phyloP scores from a whole-genome alignment of 1,140 invertebrate genomes.

The Drosophila sproati region DNA sequence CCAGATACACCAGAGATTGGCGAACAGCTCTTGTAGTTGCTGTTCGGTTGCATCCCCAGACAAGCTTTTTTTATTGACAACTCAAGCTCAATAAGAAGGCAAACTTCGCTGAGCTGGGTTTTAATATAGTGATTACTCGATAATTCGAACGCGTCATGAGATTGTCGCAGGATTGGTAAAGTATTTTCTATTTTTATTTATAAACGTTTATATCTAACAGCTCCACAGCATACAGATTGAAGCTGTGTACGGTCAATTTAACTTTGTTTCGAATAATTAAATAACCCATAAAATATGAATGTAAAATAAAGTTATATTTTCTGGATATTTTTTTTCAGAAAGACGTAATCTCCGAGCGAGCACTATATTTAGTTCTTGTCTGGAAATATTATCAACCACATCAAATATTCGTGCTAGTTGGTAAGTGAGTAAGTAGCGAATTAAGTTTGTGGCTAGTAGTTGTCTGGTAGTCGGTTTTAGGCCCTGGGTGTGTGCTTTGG shows the following conservation, averaged over 20 bases:
- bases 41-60: neutral
- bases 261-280: no score
- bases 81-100: neutral
- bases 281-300: no score
- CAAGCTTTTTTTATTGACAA: neutral
- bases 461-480: constrained; percentile 57
- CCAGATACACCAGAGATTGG: constrained; percentile 36
- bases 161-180: no score
- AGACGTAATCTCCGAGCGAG: neutral
- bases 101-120: neutral
- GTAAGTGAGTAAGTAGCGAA: constrained; percentile 48
- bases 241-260: no score
- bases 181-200: neutral
- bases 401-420: constrained; percentile 51
- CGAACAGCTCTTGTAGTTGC: constrained; percentile 6
- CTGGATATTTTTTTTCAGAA: no score
- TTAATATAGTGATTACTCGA: neutral
- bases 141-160: no score
- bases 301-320: no score
- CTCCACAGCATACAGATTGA: no score
- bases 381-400: constrained; percentile 13
- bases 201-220: neutral
- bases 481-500: constrained; percentile 25
- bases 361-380: neutral
- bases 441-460: constrained; percentile 51